Conservation (phyloP, 2,888 invertebrate genomes). For the Cinara cedri region DNA sequence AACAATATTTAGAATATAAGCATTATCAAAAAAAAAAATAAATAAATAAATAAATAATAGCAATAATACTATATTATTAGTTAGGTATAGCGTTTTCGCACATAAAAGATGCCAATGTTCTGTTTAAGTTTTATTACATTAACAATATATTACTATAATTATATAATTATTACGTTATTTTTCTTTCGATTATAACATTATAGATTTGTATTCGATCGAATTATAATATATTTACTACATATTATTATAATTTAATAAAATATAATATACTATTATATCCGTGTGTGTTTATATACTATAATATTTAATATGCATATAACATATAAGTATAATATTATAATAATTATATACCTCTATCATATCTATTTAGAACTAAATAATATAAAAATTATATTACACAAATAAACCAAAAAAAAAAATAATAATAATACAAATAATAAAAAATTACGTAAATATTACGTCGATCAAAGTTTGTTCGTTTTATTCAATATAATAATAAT, state of each 20-base stretch:
- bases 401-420: no score
- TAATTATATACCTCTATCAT: conserved; percentile 38
- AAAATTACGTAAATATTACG: conserved; percentile 13
- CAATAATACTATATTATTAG: conserved; percentile 28
- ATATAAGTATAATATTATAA: conserved; percentile 1
- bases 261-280: conserved; percentile 13
- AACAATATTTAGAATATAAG: neutral
- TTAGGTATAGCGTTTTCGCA: no score
- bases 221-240: neutral
- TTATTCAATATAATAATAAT: no score
- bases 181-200: conserved; percentile 16
- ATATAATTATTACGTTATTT: neutral
- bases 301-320: conserved; percentile 3
- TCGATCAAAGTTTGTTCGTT: conserved; percentile 54
- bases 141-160: no score
- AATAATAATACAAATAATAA: neutral
- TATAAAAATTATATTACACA: no score
- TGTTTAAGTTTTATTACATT: conserved; percentile 28
- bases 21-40: no score
- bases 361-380: conserved; percentile 39
- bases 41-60: no score
- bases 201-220: no score
- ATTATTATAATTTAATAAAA: no score
- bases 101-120: conserved; percentile 39
- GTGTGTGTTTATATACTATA: conserved; percentile 19